Evolutionary conservation across 2,113 vertebrate species (phyloP), one percentile per base, ranked within the genome.

Genomic region (Thunnus thynnus): DNA sequence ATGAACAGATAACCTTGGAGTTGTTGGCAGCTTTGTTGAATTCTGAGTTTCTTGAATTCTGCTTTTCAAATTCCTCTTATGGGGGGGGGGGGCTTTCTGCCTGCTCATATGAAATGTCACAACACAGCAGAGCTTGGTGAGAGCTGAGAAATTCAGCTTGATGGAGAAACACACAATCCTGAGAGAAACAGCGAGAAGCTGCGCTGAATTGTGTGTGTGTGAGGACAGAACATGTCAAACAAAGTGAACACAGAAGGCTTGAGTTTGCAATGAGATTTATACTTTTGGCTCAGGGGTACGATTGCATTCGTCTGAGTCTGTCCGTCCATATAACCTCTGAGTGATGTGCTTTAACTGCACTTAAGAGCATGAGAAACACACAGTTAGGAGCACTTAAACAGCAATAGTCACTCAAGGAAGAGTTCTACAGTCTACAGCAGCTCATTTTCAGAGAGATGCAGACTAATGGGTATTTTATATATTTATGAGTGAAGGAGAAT

Each of bases 241-340:
- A 64, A 73, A 64, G 61, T 78, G 58, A 78, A 77, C 82, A 48
- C 9, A 48, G 20, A 75, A 60, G 66, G 69, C 25, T 46, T 25
- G 36, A 61, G 44, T 68, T 12, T 63, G 70, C 50, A 52, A 48
- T 48, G 62, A 67, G 76, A 90, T 91, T 84, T 82, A 60, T 78
- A 82, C 25, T 72, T 87, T 74, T 61, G 55, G 75, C 78, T 89
- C 65, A 69, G 78, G 72, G 82, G 51, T 70, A 78, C 17, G 25
- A 58, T 57, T 60, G 81, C 58, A 65, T 80, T 87, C 57, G 75
- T 84, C 60, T 1, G 60, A 87, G 73, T 78, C 66, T 61, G 70
- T 90, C 80, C 87, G 78, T 77, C 70, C 80, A 48, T 56, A 77
- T 82, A 63, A 74, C 60, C 69, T 30, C 14, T 69, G 73, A 89